phyloP scores from a whole-genome alignment of 2,888 invertebrate species.

The Drosophila nr. perissopoda region DNA sequence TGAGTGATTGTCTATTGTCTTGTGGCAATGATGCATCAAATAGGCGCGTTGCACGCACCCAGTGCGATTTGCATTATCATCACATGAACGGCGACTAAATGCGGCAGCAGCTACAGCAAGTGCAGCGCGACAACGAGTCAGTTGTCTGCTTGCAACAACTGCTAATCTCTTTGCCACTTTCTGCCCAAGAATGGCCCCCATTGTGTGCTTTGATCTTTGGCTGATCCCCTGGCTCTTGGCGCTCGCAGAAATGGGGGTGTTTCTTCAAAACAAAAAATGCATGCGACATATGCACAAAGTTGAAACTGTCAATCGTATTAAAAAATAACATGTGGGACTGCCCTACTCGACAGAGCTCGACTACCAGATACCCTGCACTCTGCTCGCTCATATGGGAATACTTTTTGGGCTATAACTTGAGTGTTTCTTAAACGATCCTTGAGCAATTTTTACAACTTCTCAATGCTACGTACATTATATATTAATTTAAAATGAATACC shows the following conservation, averaged over 20 bases:
- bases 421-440: neutral
- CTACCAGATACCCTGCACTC: neutral
- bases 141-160: conserved; percentile 3
- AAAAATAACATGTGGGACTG: conserved; percentile 10
- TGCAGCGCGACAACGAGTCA: conserved; percentile 21
- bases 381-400: neutral
- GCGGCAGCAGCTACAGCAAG: conserved; percentile 26
- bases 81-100: neutral
- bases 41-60: conserved; percentile 54
- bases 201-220: conserved; percentile 56
- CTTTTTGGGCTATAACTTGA: neutral
- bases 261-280: conserved; percentile 4
- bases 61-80: conserved; percentile 65
- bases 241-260: conserved; percentile 7
- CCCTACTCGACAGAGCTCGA: neutral
- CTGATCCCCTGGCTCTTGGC: conserved; percentile 36
- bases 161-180: conserved; percentile 47
- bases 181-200: conserved; percentile 68
- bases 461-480: neutral
- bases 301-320: conserved; percentile 76
- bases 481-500: neutral
- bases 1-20: conserved; percentile 58
- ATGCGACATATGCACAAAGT: conserved; percentile 59
- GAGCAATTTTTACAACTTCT: neutral
- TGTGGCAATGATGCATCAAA: conserved; percentile 59